Percentiles rank a stretch among this genome's conserved stretches.
Evolutionary conservation across 1,140 invertebrate species (phyloP).

Genomic region (Medauroidea extradentata): DNA sequence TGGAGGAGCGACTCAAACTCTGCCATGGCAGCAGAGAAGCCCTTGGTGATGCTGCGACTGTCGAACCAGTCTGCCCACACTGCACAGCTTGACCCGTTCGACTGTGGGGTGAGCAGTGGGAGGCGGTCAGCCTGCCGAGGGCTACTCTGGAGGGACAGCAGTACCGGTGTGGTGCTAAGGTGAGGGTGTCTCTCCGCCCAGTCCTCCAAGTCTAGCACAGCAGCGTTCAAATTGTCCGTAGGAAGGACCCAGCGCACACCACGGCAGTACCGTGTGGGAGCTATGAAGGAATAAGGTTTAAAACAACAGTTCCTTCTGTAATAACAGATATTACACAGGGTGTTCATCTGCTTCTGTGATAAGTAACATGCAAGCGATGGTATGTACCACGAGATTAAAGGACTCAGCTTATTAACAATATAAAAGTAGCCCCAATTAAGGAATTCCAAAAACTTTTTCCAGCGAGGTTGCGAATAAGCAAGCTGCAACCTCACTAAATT

Average conservation of each 20-base stretch:
- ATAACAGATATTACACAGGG: background rate
- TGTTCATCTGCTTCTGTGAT: conserved; percentile 6
- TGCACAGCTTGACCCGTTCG: background rate
- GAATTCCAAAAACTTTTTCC: conserved; percentile 8
- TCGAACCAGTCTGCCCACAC: conserved; percentile 16
- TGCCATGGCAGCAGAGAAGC: conserved; percentile 8
- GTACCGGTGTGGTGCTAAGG: conserved; percentile 5
- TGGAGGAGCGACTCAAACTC: conserved; percentile 14
- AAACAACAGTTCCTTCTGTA: conserved; percentile 8
- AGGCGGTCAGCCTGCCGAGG: background rate
- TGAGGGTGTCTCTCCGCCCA: conserved; percentile 2
- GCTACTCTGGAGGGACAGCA: conserved; percentile 8
- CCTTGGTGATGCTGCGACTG: background rate
- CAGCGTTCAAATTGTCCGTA: background rate
- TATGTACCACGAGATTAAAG: conserved; percentile 7
- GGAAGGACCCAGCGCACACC: conserved; percentile 12
- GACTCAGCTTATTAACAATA: conserved; percentile 1
- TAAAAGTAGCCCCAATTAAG: conserved; percentile 5
- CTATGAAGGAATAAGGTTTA: background rate
- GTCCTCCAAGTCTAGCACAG: background rate
- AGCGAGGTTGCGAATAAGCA: conserved; percentile 7
- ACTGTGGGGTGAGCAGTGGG: conserved; percentile 2
- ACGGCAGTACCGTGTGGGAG: conserved; percentile 2
- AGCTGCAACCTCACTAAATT: conserved; percentile 1
- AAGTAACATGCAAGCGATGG: background rate